Percentiles rank a stretch among this genome's conserved stretches.
Evolutionary conservation across 92 coral and sea anemone genomes (phyloP).

Genomic region (Meandrina meandrites): DNA sequence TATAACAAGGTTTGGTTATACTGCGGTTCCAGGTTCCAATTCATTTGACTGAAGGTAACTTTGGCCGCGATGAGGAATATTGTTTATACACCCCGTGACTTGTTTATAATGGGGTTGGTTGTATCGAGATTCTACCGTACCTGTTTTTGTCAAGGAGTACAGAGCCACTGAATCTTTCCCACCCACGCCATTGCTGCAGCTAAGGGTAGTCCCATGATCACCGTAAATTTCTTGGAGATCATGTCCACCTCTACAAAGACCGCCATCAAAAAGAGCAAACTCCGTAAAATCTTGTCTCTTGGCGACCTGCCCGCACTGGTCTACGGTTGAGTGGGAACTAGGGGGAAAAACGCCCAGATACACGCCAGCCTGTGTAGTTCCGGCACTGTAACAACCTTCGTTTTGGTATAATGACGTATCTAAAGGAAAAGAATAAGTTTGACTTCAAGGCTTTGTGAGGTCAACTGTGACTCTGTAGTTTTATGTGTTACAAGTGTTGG

Average conservation of each 20-base stretch:
- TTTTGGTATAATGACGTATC: neutral
- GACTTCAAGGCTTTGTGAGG: neutral
- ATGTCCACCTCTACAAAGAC: conserved; percentile 17
- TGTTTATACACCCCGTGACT: too few species aligned
- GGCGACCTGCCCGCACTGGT: neutral
- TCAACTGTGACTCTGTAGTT: neutral
- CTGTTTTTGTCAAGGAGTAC: neutral
- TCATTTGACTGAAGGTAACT: too few species aligned
- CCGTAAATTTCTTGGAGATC: neutral
- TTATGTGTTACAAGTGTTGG: neutral
- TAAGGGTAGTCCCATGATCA: neutral
- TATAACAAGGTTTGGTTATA: too few species aligned
- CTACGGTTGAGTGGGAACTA: neutral
- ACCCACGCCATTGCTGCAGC: conserved; percentile 17
- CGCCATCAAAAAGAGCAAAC: conserved; percentile 13
- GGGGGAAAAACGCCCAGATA: neutral
- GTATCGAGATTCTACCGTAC: neutral
- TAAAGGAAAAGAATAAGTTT: neutral
- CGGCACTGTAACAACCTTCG: conserved; percentile 19
- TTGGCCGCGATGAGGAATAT: too few species aligned
- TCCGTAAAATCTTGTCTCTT: neutral
- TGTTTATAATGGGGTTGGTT: too few species aligned
- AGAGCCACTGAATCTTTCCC: neutral
- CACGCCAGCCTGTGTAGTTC: neutral
- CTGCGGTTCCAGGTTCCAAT: too few species aligned